Evolutionary conservation across 2,797 vertebrate genomes (phyloP), one percentile per base, ranked within the genome.

Genomic region (Dryobates pubescens): DNA sequence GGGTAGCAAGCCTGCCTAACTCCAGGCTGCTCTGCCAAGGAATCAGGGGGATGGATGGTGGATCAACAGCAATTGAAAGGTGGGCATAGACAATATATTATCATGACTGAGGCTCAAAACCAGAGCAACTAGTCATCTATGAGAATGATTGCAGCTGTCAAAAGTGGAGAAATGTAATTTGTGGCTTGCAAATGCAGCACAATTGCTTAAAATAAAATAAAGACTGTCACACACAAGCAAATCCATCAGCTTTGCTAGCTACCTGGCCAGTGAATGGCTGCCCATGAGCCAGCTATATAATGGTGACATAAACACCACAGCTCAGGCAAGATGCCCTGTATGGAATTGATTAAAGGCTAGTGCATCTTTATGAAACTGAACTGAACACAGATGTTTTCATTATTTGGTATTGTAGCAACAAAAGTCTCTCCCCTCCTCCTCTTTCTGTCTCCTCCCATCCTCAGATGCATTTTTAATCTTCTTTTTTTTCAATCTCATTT

Each of bases 311-410:
- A 78, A 82, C 4, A 14, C 32, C 19, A 12, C 9, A 65, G 56
- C 18, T 70, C 68, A 69, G 57, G 10, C 32, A 69, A 54, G 51
- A 24, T 43, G 11, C 49, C 6, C 23, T 75, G 71, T 19, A 57
- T 63, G 73, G 63, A 26, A 86, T 95, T 94, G 76, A 91, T 89
- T 74, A 89, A 92, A 23, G 18, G 22, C 20, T 54, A 45, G 41
- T n/a, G 56, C 7, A 53, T 72, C 67, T 81, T 89, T 75, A 83
- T 54, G 87, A 79, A 81, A 64, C 65, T 34, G 32, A 89, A 15
- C 70, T 63, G 59, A 59, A 85, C 82, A 91, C 76, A 90, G 53
- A 78, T 86, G 72, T 86, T 93, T 90, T 80, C 32, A 26, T 77
- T 82, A 29, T 75, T 43, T 22, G 23, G 36, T 77, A n/a, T 4